These are phyloP conservation scores for Corvus moneduloides DNA, from an alignment of 2,113 vertebrate species.

Conservation along the genomic window DNA sequence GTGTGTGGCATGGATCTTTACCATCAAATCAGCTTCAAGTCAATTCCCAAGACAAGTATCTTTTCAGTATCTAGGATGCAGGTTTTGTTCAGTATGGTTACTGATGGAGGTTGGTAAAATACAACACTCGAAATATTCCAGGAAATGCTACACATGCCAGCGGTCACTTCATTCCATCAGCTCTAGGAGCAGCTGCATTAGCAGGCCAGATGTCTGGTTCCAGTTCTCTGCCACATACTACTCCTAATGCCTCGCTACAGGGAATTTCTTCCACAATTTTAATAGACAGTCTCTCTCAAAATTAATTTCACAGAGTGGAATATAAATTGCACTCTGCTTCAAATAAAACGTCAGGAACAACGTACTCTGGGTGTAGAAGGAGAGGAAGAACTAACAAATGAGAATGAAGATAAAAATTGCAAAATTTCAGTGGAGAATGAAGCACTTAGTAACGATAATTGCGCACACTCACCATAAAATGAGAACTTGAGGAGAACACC, in stretches of 20 bases:
- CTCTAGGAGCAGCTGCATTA: background rate
- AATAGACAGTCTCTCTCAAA: background rate
- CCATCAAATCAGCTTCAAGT: background rate
- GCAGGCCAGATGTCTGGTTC: background rate
- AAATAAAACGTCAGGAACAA: background rate
- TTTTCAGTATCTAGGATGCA: background rate
- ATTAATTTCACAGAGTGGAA: background rate
- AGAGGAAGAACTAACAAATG: background rate
- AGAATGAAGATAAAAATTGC: background rate
- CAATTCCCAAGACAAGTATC: background rate
- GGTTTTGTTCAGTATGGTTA: background rate
- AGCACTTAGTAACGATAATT: conserved; percentile 15
- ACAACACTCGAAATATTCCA: background rate
- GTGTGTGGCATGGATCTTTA: background rate
- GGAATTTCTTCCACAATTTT: background rate
- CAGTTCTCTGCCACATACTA: rapidly evolving
- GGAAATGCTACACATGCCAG: background rate
- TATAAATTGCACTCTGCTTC: background rate
- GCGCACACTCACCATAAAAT: background rate
- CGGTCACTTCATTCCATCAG: background rate
- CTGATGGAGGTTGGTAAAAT: background rate
- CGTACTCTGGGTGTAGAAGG: background rate
- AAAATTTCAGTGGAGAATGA: background rate
- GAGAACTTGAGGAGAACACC: background rate
- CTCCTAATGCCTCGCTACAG: background rate